Percentiles rank a stretch among this genome's conserved stretches.
Evolutionary conservation across 2,888 invertebrate species (phyloP).

Genomic region (Cephalotes varians): DNA sequence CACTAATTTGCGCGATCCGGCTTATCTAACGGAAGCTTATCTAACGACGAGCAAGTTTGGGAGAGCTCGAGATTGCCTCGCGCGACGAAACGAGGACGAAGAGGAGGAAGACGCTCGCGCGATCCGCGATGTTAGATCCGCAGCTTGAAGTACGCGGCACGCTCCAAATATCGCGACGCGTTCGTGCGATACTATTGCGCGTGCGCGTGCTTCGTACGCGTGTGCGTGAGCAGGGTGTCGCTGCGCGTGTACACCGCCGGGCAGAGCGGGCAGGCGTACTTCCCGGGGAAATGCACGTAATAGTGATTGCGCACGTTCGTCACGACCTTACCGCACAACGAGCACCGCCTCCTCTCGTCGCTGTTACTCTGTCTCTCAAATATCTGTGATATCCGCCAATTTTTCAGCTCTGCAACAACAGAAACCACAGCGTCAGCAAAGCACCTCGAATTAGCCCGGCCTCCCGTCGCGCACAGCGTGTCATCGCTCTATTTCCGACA

Average conservation of each 20-base stretch:
- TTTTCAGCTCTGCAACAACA: constrained; percentile 87
- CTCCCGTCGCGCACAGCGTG: constrained; percentile 53
- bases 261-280: constrained; percentile 88
- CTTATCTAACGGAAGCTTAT: neutral
- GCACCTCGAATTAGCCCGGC: constrained; percentile 66
- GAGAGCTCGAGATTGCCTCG: neutral
- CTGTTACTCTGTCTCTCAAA: constrained; percentile 88
- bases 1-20: neutral
- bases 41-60: neutral
- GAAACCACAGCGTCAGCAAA: constrained; percentile 83
- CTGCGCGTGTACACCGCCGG: constrained; percentile 88
- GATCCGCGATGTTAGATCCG: constrained; percentile 58
- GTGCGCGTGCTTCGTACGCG: constrained; percentile 87
- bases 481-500: constrained; percentile 69
- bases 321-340: constrained; percentile 88
- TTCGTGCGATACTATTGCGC: constrained; percentile 72
- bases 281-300: constrained; percentile 88
- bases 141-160: constrained; percentile 54
- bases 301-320: constrained; percentile 89
- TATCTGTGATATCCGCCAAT: constrained; percentile 88
- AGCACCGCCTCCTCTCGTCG: constrained; percentile 88
- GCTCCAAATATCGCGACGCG: constrained; percentile 36
- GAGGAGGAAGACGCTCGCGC: neutral
- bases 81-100: neutral
- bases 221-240: constrained; percentile 88